These are phyloP conservation scores for Tachysurus vachellii DNA, from an alignment of 2,113 vertebrate species.

Conservation along the genomic window DNA sequence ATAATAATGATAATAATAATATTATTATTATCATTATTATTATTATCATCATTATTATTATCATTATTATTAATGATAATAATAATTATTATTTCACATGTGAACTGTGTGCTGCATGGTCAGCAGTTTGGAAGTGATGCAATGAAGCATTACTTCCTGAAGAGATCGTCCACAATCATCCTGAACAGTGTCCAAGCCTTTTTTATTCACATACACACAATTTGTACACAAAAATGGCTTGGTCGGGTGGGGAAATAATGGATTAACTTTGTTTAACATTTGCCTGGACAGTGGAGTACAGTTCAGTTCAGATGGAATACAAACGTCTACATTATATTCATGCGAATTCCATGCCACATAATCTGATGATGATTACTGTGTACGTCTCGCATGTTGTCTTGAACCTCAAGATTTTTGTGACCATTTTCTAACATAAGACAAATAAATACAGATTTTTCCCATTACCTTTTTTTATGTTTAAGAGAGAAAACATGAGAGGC, in stretches of 20 bases:
- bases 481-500: not conserved
- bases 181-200: not conserved
- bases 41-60: too few species aligned
- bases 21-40: too few species aligned
- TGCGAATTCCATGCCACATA: not conserved
- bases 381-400: not conserved
- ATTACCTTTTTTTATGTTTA: not conserved
- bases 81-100: too few species aligned
- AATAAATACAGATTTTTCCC: too few species aligned
- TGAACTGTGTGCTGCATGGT: not conserved
- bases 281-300: not conserved
- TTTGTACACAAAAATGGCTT: not conserved
- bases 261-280: not conserved
- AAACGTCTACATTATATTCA: not conserved
- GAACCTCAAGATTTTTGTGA: not conserved
- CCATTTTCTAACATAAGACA: not conserved
- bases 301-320: not conserved
- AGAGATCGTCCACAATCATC: not conserved
- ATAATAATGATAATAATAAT: too few species aligned
- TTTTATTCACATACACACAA: constrained; percentile 4
- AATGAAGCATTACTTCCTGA: constrained; percentile 4
- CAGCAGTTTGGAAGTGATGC: constrained; percentile 4
- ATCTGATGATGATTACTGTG: not conserved
- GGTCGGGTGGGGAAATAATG: not conserved
- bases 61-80: too few species aligned